Evolutionary conservation across 2,888 invertebrate species (phyloP).

Genomic region (Nycteola revayana): DNA sequence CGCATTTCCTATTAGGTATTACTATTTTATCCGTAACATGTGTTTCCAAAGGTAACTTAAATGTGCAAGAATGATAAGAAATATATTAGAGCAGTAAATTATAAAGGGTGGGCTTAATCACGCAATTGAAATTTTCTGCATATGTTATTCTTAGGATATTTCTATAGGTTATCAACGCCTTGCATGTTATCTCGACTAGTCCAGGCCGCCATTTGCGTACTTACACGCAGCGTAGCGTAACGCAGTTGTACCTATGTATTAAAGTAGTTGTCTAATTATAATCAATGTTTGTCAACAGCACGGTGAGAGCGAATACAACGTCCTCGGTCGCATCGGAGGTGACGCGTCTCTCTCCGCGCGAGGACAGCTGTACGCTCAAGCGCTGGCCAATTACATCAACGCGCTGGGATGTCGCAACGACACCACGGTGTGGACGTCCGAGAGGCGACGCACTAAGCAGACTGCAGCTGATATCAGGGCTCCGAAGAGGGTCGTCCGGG

Average conservation of each 20-base stretch:
- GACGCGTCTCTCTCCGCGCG: conserved; percentile 92
- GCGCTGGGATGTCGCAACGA: conserved; percentile 83
- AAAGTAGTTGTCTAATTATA: background rate
- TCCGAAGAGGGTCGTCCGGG: conserved; percentile 91
- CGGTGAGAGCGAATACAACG: conserved; percentile 96
- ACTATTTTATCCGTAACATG: too few species aligned
- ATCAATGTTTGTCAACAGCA: conserved; percentile 81
- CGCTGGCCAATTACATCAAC: conserved; percentile 87
- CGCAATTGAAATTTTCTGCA: too few species aligned
- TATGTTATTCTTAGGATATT: background rate
- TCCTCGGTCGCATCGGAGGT: conserved; percentile 94
- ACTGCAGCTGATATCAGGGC: conserved; percentile 91
- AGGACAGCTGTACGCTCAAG: conserved; percentile 89
- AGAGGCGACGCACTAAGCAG: conserved; percentile 93
- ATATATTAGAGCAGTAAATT: too few species aligned
- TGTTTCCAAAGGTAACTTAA: too few species aligned
- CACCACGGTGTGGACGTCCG: conserved; percentile 94
- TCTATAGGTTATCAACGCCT: background rate
- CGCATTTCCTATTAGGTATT: too few species aligned
- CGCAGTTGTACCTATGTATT: too few species aligned
- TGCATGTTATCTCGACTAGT: background rate
- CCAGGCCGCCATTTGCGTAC: background rate
- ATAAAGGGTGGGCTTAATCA: too few species aligned
- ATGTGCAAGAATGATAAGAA: too few species aligned
- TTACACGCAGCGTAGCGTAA: too few species aligned